phyloP scores from a whole-genome alignment of 2,888 invertebrate species.

The Patella pellucida region DNA sequence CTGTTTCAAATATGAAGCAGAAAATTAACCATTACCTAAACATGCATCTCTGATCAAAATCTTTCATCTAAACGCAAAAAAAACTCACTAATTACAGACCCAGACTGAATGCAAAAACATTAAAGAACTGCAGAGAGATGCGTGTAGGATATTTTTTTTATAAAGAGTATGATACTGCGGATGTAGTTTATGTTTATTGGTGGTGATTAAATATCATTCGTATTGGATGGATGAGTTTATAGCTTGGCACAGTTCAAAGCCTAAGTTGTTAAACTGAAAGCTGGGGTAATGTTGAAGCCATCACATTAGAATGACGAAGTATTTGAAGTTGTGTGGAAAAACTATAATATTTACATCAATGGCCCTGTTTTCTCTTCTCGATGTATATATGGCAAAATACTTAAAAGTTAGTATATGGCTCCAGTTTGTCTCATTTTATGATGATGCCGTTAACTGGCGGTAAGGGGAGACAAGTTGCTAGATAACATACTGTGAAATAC shows the following conservation, averaged over 20 bases:
- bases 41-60: constrained; percentile 7
- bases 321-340: constrained; percentile 2
- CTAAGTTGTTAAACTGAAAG: neutral
- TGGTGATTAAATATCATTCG: constrained; percentile 22
- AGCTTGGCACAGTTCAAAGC: constrained; percentile 26
- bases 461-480: too few relatives aligned
- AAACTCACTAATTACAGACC: neutral
- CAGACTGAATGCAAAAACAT: constrained; percentile 9
- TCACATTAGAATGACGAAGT: neutral
- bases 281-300: constrained; percentile 10
- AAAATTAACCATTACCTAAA: constrained; percentile 9
- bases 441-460: constrained; percentile 6
- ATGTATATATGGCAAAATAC: constrained; percentile 13
- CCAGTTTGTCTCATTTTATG: constrained; percentile 13
- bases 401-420: constrained; percentile 14
- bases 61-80: neutral
- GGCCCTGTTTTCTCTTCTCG: neutral
- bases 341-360: constrained; percentile 2
- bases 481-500: too few relatives aligned
- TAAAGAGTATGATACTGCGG: neutral
- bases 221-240: constrained; percentile 27
- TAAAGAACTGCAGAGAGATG: neutral
- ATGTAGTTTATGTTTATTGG: constrained; percentile 14
- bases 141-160: neutral
- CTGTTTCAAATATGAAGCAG: constrained; percentile 7